Conservation (phyloP, 1,140 invertebrate species). For the Apis dorsata region DNA sequence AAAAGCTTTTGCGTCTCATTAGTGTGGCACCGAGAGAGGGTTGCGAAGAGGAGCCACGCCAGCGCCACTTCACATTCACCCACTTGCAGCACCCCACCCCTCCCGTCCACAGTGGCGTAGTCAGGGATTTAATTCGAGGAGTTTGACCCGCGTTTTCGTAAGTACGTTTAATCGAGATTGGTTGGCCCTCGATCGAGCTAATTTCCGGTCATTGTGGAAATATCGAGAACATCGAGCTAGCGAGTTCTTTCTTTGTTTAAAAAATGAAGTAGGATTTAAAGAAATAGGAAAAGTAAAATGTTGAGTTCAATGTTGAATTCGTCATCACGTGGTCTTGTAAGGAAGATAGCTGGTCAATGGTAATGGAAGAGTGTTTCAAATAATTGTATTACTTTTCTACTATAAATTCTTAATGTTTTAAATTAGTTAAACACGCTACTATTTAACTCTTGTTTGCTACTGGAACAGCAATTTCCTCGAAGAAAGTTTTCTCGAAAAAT, state of each 20-base stretch:
- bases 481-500: too few relatives aligned
- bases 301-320: too few relatives aligned
- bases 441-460: not conserved
- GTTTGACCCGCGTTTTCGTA: not conserved
- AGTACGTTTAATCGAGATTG: not conserved
- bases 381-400: too few relatives aligned
- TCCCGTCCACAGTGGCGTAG: constrained; percentile 24
- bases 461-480: not conserved
- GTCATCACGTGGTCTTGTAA: too few relatives aligned
- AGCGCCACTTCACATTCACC: constrained; percentile 41
- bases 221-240: too few relatives aligned
- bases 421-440: too few relatives aligned
- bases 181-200: not conserved
- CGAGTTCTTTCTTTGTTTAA: too few relatives aligned
- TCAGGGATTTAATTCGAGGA: constrained; percentile 23
- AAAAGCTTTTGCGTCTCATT: constrained; percentile 64
- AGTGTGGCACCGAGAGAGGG: constrained; percentile 56
- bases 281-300: too few relatives aligned
- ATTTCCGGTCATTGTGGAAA: not conserved
- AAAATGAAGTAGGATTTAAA: too few relatives aligned
- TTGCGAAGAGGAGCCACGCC: constrained; percentile 32
- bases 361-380: too few relatives aligned
- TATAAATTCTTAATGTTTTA: too few relatives aligned
- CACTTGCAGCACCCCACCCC: not conserved
- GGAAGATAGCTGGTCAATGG: too few relatives aligned